Conservation (phyloP, 37 sponge, comb jelly and placozoan genomes). For the Beroe ovata region DNA sequence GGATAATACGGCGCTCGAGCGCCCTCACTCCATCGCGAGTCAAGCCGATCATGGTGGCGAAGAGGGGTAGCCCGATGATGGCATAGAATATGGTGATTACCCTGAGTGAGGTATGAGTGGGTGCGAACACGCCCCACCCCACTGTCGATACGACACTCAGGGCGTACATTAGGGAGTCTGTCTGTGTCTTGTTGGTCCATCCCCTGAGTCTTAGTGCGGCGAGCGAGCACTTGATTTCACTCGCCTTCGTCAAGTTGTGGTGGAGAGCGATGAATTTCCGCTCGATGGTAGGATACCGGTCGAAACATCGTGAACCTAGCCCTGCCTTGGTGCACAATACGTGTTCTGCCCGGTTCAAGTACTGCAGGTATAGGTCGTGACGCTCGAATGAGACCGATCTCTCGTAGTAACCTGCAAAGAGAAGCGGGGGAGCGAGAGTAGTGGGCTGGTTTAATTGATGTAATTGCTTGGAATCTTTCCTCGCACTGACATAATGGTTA, state of each 20-base stretch:
- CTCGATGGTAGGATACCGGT: too few species aligned
- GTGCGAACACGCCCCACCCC: not conserved
- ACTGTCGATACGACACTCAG: constrained; percentile 19
- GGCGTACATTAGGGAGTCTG: constrained; percentile 2
- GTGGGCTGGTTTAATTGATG: not conserved
- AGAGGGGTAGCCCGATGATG: not conserved
- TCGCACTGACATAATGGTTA: too few species aligned
- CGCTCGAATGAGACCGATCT: not conserved
- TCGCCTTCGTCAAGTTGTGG: not conserved
- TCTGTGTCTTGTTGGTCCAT: not conserved
- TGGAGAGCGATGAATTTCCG: not conserved
- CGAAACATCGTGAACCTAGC: not conserved
- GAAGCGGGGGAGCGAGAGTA: not conserved
- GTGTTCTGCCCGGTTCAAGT: not conserved
- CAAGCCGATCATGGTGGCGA: not conserved
- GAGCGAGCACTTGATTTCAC: not conserved
- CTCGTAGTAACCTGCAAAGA: not conserved
- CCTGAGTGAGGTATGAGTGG: not conserved
- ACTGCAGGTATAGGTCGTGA: not conserved
- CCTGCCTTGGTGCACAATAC: not conserved
- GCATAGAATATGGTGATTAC: constrained; percentile 8
- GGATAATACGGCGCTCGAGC: not conserved
- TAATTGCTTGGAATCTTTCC: not conserved
- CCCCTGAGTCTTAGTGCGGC: not conserved
- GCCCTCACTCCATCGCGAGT: not conserved